A percentile compares a stretch with the other conserved stretches of the same genome.
Conservation (phyloP, 2,113 vertebrate genomes). For the Lasiurus borealis region DNA sequence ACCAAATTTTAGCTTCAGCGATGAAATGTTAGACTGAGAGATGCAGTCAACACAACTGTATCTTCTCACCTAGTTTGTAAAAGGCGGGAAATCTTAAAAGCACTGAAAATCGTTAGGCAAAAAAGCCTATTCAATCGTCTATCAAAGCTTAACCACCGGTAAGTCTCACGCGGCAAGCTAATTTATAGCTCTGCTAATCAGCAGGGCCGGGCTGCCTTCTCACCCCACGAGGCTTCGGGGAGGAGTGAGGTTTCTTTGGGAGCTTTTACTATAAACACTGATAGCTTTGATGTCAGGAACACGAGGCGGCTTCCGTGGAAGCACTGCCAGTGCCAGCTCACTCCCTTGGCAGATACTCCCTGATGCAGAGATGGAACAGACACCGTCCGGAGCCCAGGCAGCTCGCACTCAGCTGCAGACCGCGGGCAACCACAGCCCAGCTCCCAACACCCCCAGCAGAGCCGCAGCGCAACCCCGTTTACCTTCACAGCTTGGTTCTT, state of each 20-base stretch:
- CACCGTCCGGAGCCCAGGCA: neutral
- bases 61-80: slow-evolving; percentile 2
- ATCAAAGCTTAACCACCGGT: slow-evolving; percentile 5
- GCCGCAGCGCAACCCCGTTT: neutral
- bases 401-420: neutral
- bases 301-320: neutral
- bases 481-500: slow-evolving; percentile 92
- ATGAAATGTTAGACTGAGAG: neutral
- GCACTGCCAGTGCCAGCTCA: neutral
- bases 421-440: neutral
- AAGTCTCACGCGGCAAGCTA: neutral
- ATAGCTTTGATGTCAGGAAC: neutral
- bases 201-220: slow-evolving; percentile 43
- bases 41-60: neutral
- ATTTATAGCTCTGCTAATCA: slow-evolving; percentile 29
- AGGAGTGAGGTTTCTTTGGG: slow-evolving; percentile 4
- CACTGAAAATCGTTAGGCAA: slow-evolving; percentile 12
- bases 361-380: neutral
- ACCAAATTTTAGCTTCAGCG: neutral
- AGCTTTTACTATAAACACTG: slow-evolving; percentile 38
- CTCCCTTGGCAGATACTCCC: neutral
- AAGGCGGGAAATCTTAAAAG: neutral
- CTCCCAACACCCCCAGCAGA: neutral
- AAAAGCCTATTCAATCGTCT: slow-evolving; percentile 20
- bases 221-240: neutral